A percentile compares a stretch with the other conserved stretches of the same genome.
Conservation (phyloP, 1,140 invertebrate genomes). For the Nixonia krombeini region DNA sequence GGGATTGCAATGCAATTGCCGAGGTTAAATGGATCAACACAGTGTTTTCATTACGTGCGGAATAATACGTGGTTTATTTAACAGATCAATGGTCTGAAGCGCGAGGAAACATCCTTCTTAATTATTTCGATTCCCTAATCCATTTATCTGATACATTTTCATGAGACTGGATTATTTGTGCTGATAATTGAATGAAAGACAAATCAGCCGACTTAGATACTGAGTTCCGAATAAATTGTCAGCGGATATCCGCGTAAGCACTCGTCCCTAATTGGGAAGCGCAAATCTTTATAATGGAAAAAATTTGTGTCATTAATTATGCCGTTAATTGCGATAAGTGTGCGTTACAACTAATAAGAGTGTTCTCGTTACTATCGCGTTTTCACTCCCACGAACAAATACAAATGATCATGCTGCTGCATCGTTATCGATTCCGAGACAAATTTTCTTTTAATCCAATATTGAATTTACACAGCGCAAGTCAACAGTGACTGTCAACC, state of each 20-base stretch:
- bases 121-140: constrained; percentile 9
- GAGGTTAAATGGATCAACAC: constrained; percentile 11
- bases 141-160: constrained; percentile 9
- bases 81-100: constrained; percentile 10
- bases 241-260: not conserved
- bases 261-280: not conserved
- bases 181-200: constrained; percentile 6
- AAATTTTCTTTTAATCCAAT: too few relatives aligned
- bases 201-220: not conserved
- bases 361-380: too few relatives aligned
- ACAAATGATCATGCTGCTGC: too few relatives aligned
- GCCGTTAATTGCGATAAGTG: not conserved
- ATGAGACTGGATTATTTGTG: constrained; percentile 3
- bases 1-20: constrained; percentile 10
- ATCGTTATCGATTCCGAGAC: too few relatives aligned
- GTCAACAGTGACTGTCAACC: too few relatives aligned
- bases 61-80: constrained; percentile 12
- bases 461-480: too few relatives aligned
- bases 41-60: constrained; percentile 10
- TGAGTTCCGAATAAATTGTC: not conserved
- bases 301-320: not conserved
- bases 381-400: too few relatives aligned
- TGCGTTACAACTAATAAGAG: too few relatives aligned
- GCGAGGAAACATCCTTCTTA: constrained; percentile 8
- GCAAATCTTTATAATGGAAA: not conserved